Base-by-base conservation (phyloP, 2,113 vertebrate species). In the Pleuronectes platessa region DNA sequence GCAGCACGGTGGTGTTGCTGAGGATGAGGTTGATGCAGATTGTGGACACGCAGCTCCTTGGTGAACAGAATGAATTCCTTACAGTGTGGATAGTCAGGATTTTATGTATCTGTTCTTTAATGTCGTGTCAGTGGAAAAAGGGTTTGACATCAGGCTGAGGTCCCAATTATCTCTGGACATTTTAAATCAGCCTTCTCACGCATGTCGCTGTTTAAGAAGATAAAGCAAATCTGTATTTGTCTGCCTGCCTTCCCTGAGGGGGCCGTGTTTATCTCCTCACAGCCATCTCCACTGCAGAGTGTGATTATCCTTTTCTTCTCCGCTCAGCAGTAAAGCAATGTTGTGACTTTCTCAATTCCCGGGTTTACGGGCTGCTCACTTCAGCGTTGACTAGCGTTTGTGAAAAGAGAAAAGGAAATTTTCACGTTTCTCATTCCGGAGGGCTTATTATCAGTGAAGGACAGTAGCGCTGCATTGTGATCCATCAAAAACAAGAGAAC, bases 141-240 rank as follows among this genome's bases (percentile, higher is more conserved):
- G 31, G 13, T 23, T 35, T 17, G 86, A 76, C 68, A 40, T 56
- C 64, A 37, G 69, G 59, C 72, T 12, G 62, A 82, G 51, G 74
- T 35, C 76, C 83, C 71, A 74, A 85, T 81, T 79, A 83, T 85
- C 76, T 72, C 81, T 11, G 66, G 65, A 73, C 73, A 45, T 66
- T 79, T 76, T 78, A 71, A 85, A 81, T 84, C 79, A 84, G 86
- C 61, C 76, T 74, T 67, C 73, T 86, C 76, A 76, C 69, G 23
- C 60, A 24, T 63, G 83, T 82, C 71, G 24, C 79, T 56, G 83
- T 83, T 78, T 24, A 51, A 70, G 58, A 60, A 68, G 79, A 90
- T 87, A 78, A 87, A 77, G 27, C 58, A 58, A 63, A 87, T 84
- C 78, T 31, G 37, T 20, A 12, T 85, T 71, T 83, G 82, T 88